Evolutionary conservation across 2,888 invertebrate species (phyloP), one percentile per base, ranked within the genome.

Genomic region (Chrysotoxum bicinctum): DNA sequence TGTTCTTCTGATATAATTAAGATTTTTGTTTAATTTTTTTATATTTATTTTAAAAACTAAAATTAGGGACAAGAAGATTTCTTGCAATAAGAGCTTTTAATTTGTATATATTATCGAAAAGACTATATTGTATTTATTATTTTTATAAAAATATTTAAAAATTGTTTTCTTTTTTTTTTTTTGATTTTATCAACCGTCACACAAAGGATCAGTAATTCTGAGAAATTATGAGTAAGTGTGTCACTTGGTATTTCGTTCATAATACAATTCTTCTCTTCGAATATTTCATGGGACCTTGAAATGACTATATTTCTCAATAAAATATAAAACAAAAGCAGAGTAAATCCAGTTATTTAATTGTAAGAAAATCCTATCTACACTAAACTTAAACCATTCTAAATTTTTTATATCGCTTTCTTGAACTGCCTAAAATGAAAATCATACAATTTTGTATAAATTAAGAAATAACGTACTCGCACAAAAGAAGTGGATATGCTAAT

Each of bases 111-210:
- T 64, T 72, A 40, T 8, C 74, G 48, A 62, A 64, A 56, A 48
- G 12, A 62, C n/a, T 69, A 8, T 78, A 74, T 3, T 79, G 43
- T 83, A 83, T 79, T 74, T 79, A 74, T 83, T 83, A 68, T 54
- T 54, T 60, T 23, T 43, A 48, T 32, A 54, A 79, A 70, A 69
- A 52, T 70, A 35, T 9, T 35, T 21, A 40, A 43, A 23, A 62
- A 68, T 30, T 19, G 3, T 0, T 30, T 14, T 45, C 1, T n/a
- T 30, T 4, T 43, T 3, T 43, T 69, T 14, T 48, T 3, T 45
- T 45, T 45, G 0, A 45, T 48, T 48, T 19, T 19, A 4, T 10
- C 19, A 45, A 45, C 9, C 9, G 14, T 5, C 14, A 35, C 3
- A 35, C 35, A 14, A 37, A 14, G 2, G 35, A 10, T 5, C 9